Evolutionary conservation across 2,797 vertebrate species (phyloP).

Genomic region (Falco cherrug): DNA sequence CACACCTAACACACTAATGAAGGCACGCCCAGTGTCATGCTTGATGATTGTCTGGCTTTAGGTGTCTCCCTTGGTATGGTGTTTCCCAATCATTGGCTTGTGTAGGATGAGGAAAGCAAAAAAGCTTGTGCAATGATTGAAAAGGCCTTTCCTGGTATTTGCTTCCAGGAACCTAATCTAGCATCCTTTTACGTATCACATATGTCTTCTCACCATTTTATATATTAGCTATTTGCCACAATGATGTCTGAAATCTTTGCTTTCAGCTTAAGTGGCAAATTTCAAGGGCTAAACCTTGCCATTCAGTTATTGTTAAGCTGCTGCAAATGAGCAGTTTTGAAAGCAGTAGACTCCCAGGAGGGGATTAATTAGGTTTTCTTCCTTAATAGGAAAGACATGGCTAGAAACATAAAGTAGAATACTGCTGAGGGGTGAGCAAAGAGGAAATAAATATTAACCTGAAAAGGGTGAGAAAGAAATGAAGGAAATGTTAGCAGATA

Average conservation of each 20-base stretch:
- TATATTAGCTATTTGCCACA: neutral
- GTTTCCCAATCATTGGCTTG: neutral
- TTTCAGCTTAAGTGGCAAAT: neutral
- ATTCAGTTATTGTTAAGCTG: neutral
- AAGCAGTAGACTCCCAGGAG: neutral
- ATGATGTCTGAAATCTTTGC: neutral
- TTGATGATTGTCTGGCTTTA: conserved; percentile 61
- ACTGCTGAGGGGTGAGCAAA: neutral
- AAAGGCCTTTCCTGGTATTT: neutral
- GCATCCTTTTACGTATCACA: neutral
- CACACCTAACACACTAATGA: conserved; percentile 5
- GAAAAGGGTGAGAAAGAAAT: neutral
- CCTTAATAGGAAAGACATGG: neutral
- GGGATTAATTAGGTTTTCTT: neutral
- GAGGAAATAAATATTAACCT: neutral
- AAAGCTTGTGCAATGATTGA: conserved; percentile 6
- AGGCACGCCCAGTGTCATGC: conserved; percentile 34
- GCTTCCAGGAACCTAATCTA: neutral
- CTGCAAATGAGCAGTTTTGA: neutral
- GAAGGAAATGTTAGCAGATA: neutral
- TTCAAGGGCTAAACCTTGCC: neutral
- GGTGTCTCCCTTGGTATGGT: conserved; percentile 47
- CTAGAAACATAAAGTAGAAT: neutral
- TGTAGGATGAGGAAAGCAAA: conserved; percentile 36
- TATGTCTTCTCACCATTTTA: neutral